Evolutionary conservation across 2,113 vertebrate genomes (phyloP), one percentile per base, ranked within the genome.

Genomic region (Otocyon megalotis): DNA sequence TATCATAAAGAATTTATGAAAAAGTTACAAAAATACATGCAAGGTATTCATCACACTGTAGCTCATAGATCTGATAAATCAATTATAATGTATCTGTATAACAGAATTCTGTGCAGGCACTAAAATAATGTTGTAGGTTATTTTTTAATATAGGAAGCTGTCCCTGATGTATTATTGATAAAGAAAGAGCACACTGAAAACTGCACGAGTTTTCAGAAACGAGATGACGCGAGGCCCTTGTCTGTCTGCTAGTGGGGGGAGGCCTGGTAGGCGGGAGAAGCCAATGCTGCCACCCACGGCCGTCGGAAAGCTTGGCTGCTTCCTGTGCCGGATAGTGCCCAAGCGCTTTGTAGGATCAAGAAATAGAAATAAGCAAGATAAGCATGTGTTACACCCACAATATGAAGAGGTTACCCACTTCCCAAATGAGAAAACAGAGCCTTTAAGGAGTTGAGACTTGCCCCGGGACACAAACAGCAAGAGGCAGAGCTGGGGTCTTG

Each of bases 71-170:
- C 62, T 85, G 26, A 13, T 90, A 94, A 94, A 20, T 88, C 63
- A 92, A 43, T 80, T 87, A 69, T 67, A 48, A 54, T 88, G 72
- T 30, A 65, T 32, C 14, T 8, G 35, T 67, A 60, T 8, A 67
- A 65, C n/a, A 32, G 43, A 91, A 85, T 91, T 63, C 63, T 93
- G 50, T 30, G 28, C 9, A 77, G 20, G 77, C 19, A 85, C 37
- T 88, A 93, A 81, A 88, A 92, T 88, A 93, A 79, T 56, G 26
- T n/a, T n/a, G 32, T 30, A 48, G 11, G 22, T 79, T 90, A 65
- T 83, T 86, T 90, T 93, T 88, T 74, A 96, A 90, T 92, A 92
- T 26, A 60, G 65, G 90, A 85, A 92, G 35, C 4, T 60, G 3
- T n/a, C 72, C 48, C 53, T 72, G n/a, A 93, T 72, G 35, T 60